Conservation (phyloP, 2,888 invertebrate genomes). For the Lagria hirta region DNA sequence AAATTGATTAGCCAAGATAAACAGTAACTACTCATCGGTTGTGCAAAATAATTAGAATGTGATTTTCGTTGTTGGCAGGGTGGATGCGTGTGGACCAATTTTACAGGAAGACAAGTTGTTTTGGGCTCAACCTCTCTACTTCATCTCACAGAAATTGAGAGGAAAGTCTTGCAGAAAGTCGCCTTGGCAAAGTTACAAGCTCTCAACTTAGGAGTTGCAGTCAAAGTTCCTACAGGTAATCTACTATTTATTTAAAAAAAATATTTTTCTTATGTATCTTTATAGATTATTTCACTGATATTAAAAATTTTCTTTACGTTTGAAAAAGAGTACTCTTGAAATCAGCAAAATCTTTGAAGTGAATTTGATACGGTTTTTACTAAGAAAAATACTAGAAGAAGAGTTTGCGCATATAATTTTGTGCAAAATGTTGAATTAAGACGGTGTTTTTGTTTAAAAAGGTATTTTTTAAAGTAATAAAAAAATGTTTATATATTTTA, state of each 20-base stretch:
- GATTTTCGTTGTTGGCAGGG: conserved; percentile 62
- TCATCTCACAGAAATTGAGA: conserved; percentile 75
- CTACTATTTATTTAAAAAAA: conserved; percentile 17
- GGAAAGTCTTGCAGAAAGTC: conserved; percentile 79
- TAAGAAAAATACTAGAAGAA: no score
- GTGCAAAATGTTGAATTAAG: no score
- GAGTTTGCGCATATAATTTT: no score
- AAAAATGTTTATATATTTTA: no score
- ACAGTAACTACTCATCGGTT: conserved; percentile 8
- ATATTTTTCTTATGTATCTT: conserved; percentile 3
- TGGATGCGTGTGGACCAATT: conserved; percentile 77
- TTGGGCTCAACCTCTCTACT: conserved; percentile 71
- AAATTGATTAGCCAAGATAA: conserved; percentile 12
- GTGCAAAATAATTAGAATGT: conserved; percentile 1
- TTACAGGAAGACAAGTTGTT: conserved; percentile 67
- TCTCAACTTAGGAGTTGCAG: conserved; percentile 77
- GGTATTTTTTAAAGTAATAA: no score
- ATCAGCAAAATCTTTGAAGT: no score
- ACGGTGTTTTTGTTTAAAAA: no score
- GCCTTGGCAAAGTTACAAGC: conserved; percentile 84
- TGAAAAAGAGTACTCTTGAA: not conserved
- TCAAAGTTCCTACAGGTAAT: conserved; percentile 80
- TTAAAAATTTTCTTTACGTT: not conserved
- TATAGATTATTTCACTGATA: no score
- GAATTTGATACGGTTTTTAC: no score